phyloP scores from a whole-genome alignment of 2,888 invertebrate genomes.

The Chrysomela aeneicollis region DNA sequence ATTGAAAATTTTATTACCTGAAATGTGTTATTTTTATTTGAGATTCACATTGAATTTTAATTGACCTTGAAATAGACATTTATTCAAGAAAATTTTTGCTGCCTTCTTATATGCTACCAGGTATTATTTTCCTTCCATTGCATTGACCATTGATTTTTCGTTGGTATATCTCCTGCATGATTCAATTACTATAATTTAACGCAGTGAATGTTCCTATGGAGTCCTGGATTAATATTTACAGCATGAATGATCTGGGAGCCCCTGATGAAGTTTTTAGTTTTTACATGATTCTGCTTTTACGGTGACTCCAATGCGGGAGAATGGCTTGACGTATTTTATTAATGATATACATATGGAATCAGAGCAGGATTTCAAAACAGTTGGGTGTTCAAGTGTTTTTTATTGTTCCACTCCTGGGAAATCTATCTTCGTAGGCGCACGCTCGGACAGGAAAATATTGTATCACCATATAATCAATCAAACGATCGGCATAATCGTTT shows the following conservation, averaged over 20 bases:
- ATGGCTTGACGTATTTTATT: constrained; percentile 25
- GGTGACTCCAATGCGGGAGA: constrained; percentile 9
- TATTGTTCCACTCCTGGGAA: background rate
- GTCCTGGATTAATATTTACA: constrained; percentile 19
- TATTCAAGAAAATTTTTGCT: too few relatives aligned
- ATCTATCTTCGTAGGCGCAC: background rate
- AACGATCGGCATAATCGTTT: too few relatives aligned
- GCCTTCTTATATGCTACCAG: too few relatives aligned
- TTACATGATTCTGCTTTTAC: constrained; percentile 29
- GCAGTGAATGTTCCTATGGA: background rate
- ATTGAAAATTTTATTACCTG: too few relatives aligned
- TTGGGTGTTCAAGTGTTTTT: constrained; percentile 2
- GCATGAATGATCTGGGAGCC: constrained; percentile 17
- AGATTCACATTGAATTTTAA: too few relatives aligned
- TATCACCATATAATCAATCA: too few relatives aligned
- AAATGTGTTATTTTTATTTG: too few relatives aligned
- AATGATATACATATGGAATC: constrained; percentile 28
- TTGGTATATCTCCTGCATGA: too few relatives aligned
- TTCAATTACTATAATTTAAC: background rate
- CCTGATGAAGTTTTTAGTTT: constrained; percentile 26
- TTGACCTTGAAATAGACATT: too few relatives aligned
- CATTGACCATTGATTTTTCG: too few relatives aligned
- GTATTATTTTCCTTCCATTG: too few relatives aligned
- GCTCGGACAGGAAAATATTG: too few relatives aligned
- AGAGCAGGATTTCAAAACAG: constrained; percentile 18